Conservation (phyloP, 2,888 invertebrate species). For the Nomada ferruginata region DNA sequence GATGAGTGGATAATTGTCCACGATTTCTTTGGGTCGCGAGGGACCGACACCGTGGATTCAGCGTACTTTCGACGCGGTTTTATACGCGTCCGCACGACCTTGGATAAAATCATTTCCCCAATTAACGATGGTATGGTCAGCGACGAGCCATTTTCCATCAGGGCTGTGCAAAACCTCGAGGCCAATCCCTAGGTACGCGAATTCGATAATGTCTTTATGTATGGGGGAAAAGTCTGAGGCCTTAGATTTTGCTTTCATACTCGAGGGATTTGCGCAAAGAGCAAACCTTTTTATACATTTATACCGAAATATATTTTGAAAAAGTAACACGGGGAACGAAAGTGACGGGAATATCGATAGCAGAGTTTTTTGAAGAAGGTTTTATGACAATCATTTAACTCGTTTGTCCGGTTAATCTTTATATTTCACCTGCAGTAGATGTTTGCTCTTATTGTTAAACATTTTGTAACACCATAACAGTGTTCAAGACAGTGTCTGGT, state of each 20-base stretch:
- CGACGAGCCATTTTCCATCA: neutral
- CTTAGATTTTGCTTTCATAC: neutral
- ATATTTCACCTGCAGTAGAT: too few relatives aligned
- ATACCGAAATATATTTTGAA: neutral
- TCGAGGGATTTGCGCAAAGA: neutral
- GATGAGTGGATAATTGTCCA: constrained; percentile 68
- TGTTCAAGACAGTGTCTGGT: too few relatives aligned
- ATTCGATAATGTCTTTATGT: neutral
- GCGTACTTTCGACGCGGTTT: constrained; percentile 15
- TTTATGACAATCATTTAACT: too few relatives aligned
- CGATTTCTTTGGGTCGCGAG: constrained; percentile 48
- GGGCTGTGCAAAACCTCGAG: neutral
- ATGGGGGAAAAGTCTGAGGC: neutral
- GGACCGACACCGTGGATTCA: constrained; percentile 42
- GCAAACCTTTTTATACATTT: neutral
- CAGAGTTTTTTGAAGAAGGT: too few relatives aligned
- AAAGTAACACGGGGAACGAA: too few relatives aligned
- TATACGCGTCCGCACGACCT: neutral
- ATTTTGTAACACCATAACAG: too few relatives aligned
- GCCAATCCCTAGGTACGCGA: neutral
- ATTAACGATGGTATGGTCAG: constrained; percentile 43
- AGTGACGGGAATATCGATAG: too few relatives aligned
- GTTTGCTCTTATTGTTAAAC: too few relatives aligned
- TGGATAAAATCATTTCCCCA: constrained; percentile 64
- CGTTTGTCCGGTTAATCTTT: too few relatives aligned